A percentile compares a stretch with the other conserved stretches of the same genome.
Conservation (phyloP, 2,888 invertebrate genomes). For the Emesis furor region DNA sequence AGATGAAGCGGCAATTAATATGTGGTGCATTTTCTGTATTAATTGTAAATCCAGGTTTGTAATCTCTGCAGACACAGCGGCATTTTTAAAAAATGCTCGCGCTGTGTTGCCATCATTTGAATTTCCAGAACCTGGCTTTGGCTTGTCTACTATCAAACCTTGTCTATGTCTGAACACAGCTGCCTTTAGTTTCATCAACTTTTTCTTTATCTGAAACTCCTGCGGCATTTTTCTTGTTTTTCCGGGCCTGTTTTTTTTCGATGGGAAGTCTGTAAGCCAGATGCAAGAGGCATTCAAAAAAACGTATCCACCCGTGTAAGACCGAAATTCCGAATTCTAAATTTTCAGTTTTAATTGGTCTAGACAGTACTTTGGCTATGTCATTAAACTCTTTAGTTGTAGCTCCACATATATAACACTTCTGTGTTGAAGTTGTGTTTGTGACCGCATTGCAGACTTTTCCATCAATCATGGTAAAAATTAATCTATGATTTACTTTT, state of each 20-base stretch:
- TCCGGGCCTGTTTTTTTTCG: neutral
- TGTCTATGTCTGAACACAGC: neutral
- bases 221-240: neutral
- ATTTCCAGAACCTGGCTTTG: neutral
- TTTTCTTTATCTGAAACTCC: neutral
- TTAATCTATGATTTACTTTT: slow-evolving; percentile 25
- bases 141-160: neutral
- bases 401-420: too few relatives aligned
- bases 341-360: slow-evolving; percentile 10
- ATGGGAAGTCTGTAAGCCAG: slow-evolving; percentile 12
- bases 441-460: slow-evolving; percentile 79
- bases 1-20: too few relatives aligned
- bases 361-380: slow-evolving; percentile 8
- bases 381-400: slow-evolving; percentile 29
- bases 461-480: too few relatives aligned
- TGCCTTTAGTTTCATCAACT: neutral
- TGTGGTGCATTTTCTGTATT: neutral
- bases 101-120: slow-evolving; percentile 4
- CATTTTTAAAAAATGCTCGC: neutral
- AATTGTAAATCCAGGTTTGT: slow-evolving; percentile 10
- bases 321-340: neutral
- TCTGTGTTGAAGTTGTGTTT: neutral
- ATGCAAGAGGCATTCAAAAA: slow-evolving; percentile 19
- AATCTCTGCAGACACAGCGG: slow-evolving; percentile 7
- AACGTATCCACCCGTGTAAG: neutral